phyloP scores from a whole-genome alignment of 2,113 vertebrate species.

The Ivindomyrus marchei region DNA sequence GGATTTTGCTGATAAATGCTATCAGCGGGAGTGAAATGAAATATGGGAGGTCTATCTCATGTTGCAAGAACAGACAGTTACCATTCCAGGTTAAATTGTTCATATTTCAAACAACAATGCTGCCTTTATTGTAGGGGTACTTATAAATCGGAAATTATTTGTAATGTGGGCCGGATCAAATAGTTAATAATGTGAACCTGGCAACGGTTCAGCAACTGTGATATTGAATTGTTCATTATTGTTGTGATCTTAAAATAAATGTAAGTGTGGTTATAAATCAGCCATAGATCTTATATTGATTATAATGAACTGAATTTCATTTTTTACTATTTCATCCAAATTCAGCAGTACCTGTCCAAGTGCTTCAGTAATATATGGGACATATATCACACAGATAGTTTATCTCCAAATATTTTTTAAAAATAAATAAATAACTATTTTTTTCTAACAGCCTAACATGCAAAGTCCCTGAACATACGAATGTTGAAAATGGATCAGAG shows the following conservation, averaged over 20 bases:
- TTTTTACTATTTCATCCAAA: not conserved
- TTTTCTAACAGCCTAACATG: not conserved
- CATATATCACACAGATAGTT: not conserved
- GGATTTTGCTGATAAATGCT: conserved; percentile 98
- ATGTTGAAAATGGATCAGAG: not conserved
- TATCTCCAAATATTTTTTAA: not conserved
- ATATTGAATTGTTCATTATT: not conserved
- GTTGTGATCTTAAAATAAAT: not conserved
- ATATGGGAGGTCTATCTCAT: conserved; percentile 77
- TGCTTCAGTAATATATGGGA: not conserved
- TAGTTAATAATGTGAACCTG: conserved; percentile 3
- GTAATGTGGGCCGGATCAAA: conserved; percentile 1
- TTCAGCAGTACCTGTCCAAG: not conserved
- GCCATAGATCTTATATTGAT: not conserved
- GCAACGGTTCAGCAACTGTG: not conserved
- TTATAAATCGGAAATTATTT: conserved; percentile 18
- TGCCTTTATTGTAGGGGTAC: conserved; percentile 41
- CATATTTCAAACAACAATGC: conserved; percentile 48
- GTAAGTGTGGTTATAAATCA: not conserved
- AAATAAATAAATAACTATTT: not conserved
- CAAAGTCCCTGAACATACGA: not conserved
- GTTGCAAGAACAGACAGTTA: conserved; percentile 56
- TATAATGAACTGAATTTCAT: not conserved
- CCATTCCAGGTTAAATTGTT: conserved; percentile 33
- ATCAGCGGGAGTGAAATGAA: conserved; percentile 94